Percentiles rank a stretch among this genome's conserved stretches.
These are phyloP conservation scores for Daktulosphaira vitifoliae DNA, from an alignment of 1,140 invertebrate species.

Conservation along the genomic window DNA sequence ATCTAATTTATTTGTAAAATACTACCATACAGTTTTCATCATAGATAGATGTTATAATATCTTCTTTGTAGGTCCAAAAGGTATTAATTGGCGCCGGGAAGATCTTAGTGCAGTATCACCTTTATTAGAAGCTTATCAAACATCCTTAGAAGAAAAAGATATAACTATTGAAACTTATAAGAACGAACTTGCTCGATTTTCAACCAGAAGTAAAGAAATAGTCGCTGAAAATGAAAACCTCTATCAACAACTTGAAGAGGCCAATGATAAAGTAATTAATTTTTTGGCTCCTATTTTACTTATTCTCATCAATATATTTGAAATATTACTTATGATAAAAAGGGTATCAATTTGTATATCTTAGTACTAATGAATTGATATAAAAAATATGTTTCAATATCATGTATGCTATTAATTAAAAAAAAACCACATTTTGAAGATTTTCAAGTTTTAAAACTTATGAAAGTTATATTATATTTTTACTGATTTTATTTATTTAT, in stretches of 20 bases:
- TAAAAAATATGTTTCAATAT: too few relatives aligned
- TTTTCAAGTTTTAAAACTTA: too few relatives aligned
- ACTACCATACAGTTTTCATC: too few relatives aligned
- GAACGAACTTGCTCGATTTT: slow-evolving; percentile 52
- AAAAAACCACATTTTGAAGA: too few relatives aligned
- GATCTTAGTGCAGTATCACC: slow-evolving; percentile 52
- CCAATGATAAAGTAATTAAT: slow-evolving; percentile 48
- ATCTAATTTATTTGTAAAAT: too few relatives aligned
- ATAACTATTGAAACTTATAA: slow-evolving; percentile 54
- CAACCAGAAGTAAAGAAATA: slow-evolving; percentile 52
- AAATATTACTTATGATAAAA: too few relatives aligned
- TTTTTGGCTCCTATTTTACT: slow-evolving; percentile 5
- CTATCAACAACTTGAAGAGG: slow-evolving; percentile 48
- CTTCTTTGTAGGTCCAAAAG: slow-evolving; percentile 5
- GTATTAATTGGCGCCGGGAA: slow-evolving; percentile 47
- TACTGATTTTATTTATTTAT: too few relatives aligned
- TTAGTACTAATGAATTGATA: too few relatives aligned
- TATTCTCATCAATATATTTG: slow-evolving; percentile 15
- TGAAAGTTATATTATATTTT: too few relatives aligned
- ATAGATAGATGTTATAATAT: too few relatives aligned
- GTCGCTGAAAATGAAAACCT: slow-evolving; percentile 55
- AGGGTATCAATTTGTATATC: too few relatives aligned
- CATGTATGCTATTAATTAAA: too few relatives aligned
- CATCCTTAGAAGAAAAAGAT: slow-evolving; percentile 56
- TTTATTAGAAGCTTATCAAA: slow-evolving; percentile 57